These are phyloP conservation scores for Wiebesia pumilae DNA, from an alignment of 1,140 invertebrate species.

Conservation along the genomic window DNA sequence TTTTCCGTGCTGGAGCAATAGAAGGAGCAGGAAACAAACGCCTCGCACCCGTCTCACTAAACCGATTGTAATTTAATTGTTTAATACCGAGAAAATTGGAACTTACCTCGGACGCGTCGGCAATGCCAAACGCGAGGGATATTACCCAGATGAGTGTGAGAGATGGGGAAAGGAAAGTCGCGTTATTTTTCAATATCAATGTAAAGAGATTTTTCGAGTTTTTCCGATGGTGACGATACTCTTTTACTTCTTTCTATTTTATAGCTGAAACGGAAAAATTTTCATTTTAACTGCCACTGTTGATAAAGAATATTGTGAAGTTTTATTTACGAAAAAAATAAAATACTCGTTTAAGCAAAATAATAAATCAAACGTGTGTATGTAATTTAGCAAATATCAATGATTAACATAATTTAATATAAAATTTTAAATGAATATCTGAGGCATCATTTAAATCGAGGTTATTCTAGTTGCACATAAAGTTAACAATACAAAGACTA, in stretches of 20 bases:
- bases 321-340: neutral
- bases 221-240: neutral
- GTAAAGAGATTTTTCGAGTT: constrained; percentile 39
- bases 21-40: neutral
- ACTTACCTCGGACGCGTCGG: constrained; percentile 62
- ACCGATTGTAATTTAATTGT: constrained; percentile 72
- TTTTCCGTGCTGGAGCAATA: neutral
- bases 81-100: constrained; percentile 70
- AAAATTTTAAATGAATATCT: no score
- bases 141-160: neutral
- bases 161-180: neutral
- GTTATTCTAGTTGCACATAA: no score
- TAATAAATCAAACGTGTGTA: neutral
- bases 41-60: neutral
- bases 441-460: no score
- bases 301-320: neutral
- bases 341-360: no score
- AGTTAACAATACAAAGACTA: no score
- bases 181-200: constrained; percentile 39
- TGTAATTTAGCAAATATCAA: neutral
- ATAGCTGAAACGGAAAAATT: neutral
- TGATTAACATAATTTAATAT: no score
- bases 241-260: neutral
- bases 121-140: constrained; percentile 17
- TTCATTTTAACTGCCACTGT: neutral